Percentiles rank a stretch among this genome's conserved stretches.
Evolutionary conservation across 2,888 invertebrate species (phyloP).

Genomic region (Parapristionchus giblindavisi): DNA sequence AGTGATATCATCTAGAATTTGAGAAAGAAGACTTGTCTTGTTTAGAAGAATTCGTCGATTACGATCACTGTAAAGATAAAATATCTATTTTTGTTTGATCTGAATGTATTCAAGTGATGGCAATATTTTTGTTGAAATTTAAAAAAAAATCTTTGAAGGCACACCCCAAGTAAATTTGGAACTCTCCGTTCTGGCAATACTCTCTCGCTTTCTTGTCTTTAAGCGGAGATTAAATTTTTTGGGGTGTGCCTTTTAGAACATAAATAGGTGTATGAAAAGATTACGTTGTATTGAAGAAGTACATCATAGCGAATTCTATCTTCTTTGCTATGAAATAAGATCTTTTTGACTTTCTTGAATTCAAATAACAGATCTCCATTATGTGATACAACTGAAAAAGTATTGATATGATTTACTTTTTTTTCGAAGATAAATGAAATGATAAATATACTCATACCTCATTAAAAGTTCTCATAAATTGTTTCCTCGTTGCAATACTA

Average conservation of each 20-base stretch:
- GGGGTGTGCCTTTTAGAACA: too few species aligned
- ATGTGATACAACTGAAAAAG: conserved; percentile 18
- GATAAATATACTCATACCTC: neutral
- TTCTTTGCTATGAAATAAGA: neutral
- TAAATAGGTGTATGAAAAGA: neutral
- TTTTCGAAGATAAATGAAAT: too few species aligned
- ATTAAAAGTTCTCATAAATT: neutral
- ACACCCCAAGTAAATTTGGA: neutral
- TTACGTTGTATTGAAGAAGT: conserved; percentile 30
- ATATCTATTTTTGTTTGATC: neutral
- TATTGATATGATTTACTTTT: neutral
- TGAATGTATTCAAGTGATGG: too few species aligned
- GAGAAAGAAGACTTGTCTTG: neutral
- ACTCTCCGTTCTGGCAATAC: too few species aligned
- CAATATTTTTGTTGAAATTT: too few species aligned
- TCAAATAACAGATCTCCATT: conserved; percentile 31
- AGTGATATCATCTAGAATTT: conserved; percentile 23
- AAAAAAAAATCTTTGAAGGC: neutral
- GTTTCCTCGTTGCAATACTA: neutral
- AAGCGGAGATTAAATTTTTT: too few species aligned
- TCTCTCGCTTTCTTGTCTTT: too few species aligned
- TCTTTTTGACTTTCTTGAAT: conserved; percentile 20
- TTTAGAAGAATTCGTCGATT: conserved; percentile 11
- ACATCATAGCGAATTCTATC: conserved; percentile 29
- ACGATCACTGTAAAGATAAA: neutral